Base-by-base conservation (phyloP, 2,113 vertebrate species). In the Oxyruncus cristatus region DNA sequence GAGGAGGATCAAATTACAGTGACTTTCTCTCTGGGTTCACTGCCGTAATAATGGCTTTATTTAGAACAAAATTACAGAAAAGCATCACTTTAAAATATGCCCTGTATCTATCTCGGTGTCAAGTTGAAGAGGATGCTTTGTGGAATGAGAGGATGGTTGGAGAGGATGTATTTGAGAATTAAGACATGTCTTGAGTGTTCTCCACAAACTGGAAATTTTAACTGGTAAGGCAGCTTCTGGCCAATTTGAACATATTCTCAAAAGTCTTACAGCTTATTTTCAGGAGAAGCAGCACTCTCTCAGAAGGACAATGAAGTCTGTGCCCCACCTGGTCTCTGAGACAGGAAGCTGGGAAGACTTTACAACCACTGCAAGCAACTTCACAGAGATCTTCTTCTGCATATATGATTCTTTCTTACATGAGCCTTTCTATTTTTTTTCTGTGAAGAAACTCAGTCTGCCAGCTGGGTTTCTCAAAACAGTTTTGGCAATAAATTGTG, bases 241-340 rank as follows among this genome's bases (percentile, higher is more conserved):
- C 47, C 39, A 52, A 7, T 63, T 59, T 68, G 23, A 82, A 65
- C 20, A 58, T 37, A 56, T 28, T 75, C 52, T 82, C 3, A 2
- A 6, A 75, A 75, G 49, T 41, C 70, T 30, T 68, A 26, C 17
- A 81, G 27, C 7, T 3, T 56, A 3, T 72, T 95, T 88, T 75
- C n/a, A 72, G 58, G 17, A 33, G 20, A 75, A 82, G 26, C 12
- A 71, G 17, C 39, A 55, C 8, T 68, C 19, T 75, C 20, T 30
- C n/a, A 49, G 24, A 63, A 11, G 15, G 30, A n/a, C 2, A 0
- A 8, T 52, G 41, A 0, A 0, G 12, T 71, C n/a, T 63, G 12
- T 71, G 68, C 26, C 22, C 95, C 49, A 53, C 14, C 8, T 13
- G 4, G 41, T 33, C 33, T 82, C n/a, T 67, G 65, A 81, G 50